phyloP scores from a whole-genome alignment of 2,888 invertebrate species.

The Malthinus flaveolus region DNA sequence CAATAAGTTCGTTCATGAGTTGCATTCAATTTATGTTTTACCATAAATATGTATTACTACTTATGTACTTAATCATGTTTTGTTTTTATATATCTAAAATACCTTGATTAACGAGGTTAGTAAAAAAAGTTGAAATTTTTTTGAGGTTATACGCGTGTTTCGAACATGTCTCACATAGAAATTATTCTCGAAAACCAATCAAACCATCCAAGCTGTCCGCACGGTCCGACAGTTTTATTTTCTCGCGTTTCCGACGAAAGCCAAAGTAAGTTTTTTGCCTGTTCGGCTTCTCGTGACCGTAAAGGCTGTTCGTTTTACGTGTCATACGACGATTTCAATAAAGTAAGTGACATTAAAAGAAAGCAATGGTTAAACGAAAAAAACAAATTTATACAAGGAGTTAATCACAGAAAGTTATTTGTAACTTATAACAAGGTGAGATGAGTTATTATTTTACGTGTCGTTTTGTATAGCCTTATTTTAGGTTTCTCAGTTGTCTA shows the following conservation, averaged over 20 bases:
- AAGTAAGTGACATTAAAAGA: slow-evolving; percentile 50
- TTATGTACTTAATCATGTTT: too few species aligned
- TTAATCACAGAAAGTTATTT: slow-evolving; percentile 61
- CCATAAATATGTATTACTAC: too few species aligned
- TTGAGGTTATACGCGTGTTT: background rate
- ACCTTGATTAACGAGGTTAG: too few species aligned
- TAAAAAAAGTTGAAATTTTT: background rate
- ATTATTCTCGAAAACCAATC: slow-evolving; percentile 61
- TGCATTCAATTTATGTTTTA: too few species aligned
- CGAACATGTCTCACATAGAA: slow-evolving; percentile 53
- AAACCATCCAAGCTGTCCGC: slow-evolving; percentile 71
- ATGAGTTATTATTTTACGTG: slow-evolving; percentile 8
- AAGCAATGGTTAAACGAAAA: slow-evolving; percentile 59
- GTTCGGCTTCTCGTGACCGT: slow-evolving; percentile 81
- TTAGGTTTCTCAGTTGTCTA: slow-evolving; percentile 55
- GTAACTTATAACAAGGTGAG: slow-evolving; percentile 58
- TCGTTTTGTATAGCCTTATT: background rate
- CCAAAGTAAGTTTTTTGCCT: slow-evolving; percentile 71
- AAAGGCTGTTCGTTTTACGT: slow-evolving; percentile 76
- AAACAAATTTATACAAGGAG: slow-evolving; percentile 53
- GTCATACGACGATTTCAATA: slow-evolving; percentile 56
- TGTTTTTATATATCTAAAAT: too few species aligned
- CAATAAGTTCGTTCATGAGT: too few species aligned
- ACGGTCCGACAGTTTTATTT: slow-evolving; percentile 79
- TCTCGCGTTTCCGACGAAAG: slow-evolving; percentile 50